phyloP scores from a whole-genome alignment of 1,140 invertebrate species.

The Zaprionus africanus region DNA sequence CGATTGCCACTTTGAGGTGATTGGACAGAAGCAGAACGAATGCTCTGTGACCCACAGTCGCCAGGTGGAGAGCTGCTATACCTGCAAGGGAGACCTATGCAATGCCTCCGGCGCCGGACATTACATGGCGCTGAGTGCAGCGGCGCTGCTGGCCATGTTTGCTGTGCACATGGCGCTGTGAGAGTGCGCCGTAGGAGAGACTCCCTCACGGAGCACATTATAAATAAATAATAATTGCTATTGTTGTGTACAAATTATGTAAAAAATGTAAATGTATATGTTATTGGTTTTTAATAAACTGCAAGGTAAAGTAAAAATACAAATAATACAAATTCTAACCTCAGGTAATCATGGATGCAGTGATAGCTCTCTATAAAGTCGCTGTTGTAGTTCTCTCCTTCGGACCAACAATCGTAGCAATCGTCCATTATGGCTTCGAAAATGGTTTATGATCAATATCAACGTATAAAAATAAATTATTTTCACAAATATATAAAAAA shows the following conservation, averaged over 20 bases:
- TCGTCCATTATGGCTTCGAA: not conserved
- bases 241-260: slow-evolving; percentile 28
- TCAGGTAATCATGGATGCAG: not conserved
- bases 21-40: slow-evolving; percentile 74
- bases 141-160: slow-evolving; percentile 78
- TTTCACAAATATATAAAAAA: slow-evolving; percentile 15
- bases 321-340: slow-evolving; percentile 22
- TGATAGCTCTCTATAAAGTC: not conserved
- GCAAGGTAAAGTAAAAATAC: not conserved
- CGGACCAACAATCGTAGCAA: not conserved
- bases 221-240: slow-evolving; percentile 11
- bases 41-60: slow-evolving; percentile 75
- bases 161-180: slow-evolving; percentile 64
- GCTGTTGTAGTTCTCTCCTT: not conserved
- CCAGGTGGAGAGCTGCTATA: slow-evolving; percentile 84
- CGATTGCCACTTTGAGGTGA: slow-evolving; percentile 77
- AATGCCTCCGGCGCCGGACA: slow-evolving; percentile 85
- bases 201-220: not conserved
- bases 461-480: slow-evolving; percentile 2
- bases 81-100: slow-evolving; percentile 86
- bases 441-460: not conserved
- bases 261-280: slow-evolving; percentile 12
- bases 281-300: slow-evolving; percentile 13
- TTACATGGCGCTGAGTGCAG: slow-evolving; percentile 84
- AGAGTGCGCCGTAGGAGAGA: slow-evolving; percentile 1